phyloP scores from a whole-genome alignment of 2,797 vertebrate genomes.

The Synanceia verrucosa region DNA sequence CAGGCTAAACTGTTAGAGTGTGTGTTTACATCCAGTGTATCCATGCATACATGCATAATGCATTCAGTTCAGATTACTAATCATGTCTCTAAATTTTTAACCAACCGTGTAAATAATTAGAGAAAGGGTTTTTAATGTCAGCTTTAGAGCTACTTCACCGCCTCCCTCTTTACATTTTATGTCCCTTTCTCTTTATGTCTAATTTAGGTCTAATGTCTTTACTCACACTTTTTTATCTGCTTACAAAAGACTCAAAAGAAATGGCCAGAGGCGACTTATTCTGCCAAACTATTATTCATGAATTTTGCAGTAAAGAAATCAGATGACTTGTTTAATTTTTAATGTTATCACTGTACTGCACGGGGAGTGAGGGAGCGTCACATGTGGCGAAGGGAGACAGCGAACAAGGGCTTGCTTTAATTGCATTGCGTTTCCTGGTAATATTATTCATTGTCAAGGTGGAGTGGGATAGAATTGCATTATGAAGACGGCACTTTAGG shows the following conservation, averaged over 20 bases:
- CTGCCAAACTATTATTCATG: slow-evolving; percentile 49
- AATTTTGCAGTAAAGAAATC: slow-evolving; percentile 67
- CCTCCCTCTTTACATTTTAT: slow-evolving; percentile 1
- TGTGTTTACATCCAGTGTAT: neutral
- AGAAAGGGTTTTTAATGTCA: slow-evolving; percentile 1
- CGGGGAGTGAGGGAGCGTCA: slow-evolving; percentile 35
- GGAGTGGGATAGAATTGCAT: slow-evolving; percentile 74
- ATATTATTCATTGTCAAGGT: slow-evolving; percentile 79
- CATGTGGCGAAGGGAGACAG: slow-evolving; percentile 57
- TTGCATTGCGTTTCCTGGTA: slow-evolving; percentile 71
- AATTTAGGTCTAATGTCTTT: slow-evolving; percentile 25
- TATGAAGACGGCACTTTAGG: slow-evolving; percentile 73
- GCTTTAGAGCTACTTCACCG: neutral
- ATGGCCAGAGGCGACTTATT: slow-evolving; percentile 42
- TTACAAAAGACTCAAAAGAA: slow-evolving; percentile 27
- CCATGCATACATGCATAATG: neutral
- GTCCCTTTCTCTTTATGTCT: slow-evolving; percentile 8
- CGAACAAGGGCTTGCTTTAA: slow-evolving; percentile 67
- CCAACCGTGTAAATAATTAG: slow-evolving; percentile 29
- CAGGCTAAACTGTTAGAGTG: neutral
- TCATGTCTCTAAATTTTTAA: slow-evolving; percentile 17
- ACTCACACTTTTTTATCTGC: slow-evolving; percentile 18
- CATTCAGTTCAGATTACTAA: slow-evolving; percentile 1
- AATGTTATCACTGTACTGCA: slow-evolving; percentile 65
- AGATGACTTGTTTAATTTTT: slow-evolving; percentile 71